Base-by-base conservation (phyloP, 2,113 vertebrate genomes). In the Paramisgurnus dabryanus region DNA sequence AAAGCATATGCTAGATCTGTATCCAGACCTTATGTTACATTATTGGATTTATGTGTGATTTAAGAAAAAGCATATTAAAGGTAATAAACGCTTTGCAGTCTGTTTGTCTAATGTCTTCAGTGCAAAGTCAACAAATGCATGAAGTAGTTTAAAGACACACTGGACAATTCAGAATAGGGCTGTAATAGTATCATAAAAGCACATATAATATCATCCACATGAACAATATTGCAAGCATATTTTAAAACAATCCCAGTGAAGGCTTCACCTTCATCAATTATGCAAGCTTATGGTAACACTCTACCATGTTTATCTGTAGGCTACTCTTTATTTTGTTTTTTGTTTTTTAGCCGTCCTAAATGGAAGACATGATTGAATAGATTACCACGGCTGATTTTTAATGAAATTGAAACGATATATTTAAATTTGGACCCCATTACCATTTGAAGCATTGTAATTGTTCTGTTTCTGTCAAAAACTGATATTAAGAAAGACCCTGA, bases 41-140 rank as follows among this genome's bases (percentile, higher is more conserved):
- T 50, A 64, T 50, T 47, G 60, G 60, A 64, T 76, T 76, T 11
- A 39, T 76, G 73, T 64, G 49, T 76, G 49, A 76, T 64, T 64
- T n/a, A 60, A 76, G 39, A 76, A 64, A 76, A 76, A 39, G n/a
- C 13, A 50, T 49, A 22, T 22, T 45, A 50, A 6, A 64, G 47
- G 43, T 17, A 64, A 64, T 76, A 40, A 64, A 64, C 43, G 12
- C 60, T n/a, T 34, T 5, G 8, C 13, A 39, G 17, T 64, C 58
- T 64, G 11, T 61, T 17, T 63, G 60, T 27, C 41, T 64, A 1
- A 64, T 39, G 10, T 60, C 40, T 41, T 74, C 40, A 7, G 7
- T 27, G 22, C 43, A 39, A 64, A 64, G 39, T 76, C 73, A 64
- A 64, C 50, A 5, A 50, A 64, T 8, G 43, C 45, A 9, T 4